Percentiles rank a stretch among this genome's conserved stretches.
Evolutionary conservation across 1,140 invertebrate species (phyloP).

Genomic region (Trachymyrmex cornetzi): DNA sequence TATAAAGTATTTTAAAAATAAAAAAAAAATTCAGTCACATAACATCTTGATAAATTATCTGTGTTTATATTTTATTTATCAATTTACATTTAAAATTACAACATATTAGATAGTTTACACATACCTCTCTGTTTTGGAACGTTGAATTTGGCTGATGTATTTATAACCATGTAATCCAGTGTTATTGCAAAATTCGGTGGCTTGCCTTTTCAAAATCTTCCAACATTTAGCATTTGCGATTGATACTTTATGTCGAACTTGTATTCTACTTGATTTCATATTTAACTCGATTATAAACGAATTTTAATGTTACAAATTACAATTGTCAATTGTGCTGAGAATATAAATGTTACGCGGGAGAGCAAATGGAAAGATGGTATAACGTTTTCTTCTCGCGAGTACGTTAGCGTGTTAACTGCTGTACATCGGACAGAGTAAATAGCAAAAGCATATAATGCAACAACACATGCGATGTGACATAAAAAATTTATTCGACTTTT

Average conservation of each 20-base stretch:
- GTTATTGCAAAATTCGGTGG: constrained; percentile 74
- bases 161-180: constrained; percentile 81
- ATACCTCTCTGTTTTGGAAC: constrained; percentile 75
- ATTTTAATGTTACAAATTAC: neutral
- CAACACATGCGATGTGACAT: constrained; percentile 45
- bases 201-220: constrained; percentile 65
- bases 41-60: neutral
- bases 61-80: neutral
- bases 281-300: neutral
- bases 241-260: neutral
- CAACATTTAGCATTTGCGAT: neutral
- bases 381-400: neutral
- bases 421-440: neutral
- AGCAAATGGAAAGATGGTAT: neutral
- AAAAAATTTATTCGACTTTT: constrained; percentile 70
- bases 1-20: no score
- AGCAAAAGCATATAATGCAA: constrained; percentile 16
- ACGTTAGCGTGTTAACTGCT: constrained; percentile 26
- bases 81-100: neutral
- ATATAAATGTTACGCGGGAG: no score
- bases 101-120: neutral
- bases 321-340: neutral
- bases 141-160: constrained; percentile 76
- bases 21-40: neutral
- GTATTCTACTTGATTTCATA: constrained; percentile 2